Base-by-base conservation (phyloP, 2,113 vertebrate genomes). In the Stercorarius parasiticus region DNA sequence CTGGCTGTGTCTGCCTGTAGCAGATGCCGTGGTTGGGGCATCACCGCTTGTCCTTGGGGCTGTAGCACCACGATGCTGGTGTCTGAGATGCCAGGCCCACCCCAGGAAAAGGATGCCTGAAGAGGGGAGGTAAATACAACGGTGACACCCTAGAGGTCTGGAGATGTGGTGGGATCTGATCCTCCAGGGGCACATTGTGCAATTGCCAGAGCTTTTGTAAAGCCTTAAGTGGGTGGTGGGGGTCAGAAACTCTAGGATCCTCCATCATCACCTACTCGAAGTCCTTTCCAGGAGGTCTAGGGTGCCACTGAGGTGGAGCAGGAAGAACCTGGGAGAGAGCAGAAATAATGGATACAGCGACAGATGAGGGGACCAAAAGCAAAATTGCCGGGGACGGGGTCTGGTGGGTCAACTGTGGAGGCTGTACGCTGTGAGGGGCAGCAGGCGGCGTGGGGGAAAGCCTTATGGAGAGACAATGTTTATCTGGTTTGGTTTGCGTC, bases 381-480 rank as follows among this genome's bases (percentile, higher is more conserved):
- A 92, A 59, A 92, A 79, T 50, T 62, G 29, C 2, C 8, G 15
- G 15, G 47, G 55, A 15, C 3, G 7, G 25, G 7, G 23, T 72
- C 27, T 61, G 40, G 3, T 73, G 65, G 34, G 9, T 87, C 36
- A 80, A 3, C 12, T 6, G 1, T 36, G 69, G 58, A 73, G 65
- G 15, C 13, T 0, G 0, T 14, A 5, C 0, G 1, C 38, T 86
- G 45, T 0, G 4, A 56, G 45, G 50, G 36, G 13, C 73, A 55
- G 45, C n/a, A 80, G 42, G 32, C 1, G 0, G 29, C 0, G 0
- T 38, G 17, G 61, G 38, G 16, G 56, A n/a, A 82, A 90, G 40
- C 66, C 40, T 96, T 82, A 78, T 7, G 15, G 36, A 89, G 40
- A 77, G 25, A 69, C 34, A 90, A 43, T 73, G 69, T 94, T 93